Conservation (phyloP, 1,140 invertebrate genomes). For the Drosophila kepulauana region DNA sequence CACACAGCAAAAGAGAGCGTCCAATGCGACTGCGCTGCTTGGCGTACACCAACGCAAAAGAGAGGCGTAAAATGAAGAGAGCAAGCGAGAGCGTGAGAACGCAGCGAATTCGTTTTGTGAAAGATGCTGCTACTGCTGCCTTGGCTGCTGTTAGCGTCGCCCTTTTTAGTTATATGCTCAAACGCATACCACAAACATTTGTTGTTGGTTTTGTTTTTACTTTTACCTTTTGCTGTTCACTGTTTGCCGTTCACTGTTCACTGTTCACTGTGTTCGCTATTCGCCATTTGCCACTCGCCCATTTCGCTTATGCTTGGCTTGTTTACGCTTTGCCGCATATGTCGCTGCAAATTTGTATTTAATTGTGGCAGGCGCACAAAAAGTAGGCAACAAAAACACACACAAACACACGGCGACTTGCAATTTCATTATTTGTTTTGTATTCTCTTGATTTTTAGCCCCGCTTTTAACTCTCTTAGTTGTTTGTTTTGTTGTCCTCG, state of each 20-base stretch:
- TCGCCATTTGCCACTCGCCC: slow-evolving; percentile 4
- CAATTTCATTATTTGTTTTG: slow-evolving; percentile 13
- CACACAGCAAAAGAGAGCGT: slow-evolving; percentile 45
- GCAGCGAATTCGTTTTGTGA: slow-evolving; percentile 27
- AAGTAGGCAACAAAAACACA: slow-evolving; percentile 55
- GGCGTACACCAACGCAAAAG: slow-evolving; percentile 51
- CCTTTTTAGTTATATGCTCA: slow-evolving; percentile 49
- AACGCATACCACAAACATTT: slow-evolving; percentile 40
- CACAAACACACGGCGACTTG: slow-evolving; percentile 8
- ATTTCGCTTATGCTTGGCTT: slow-evolving; percentile 50
- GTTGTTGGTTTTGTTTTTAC: slow-evolving; percentile 48
- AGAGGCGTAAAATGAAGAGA: slow-evolving; percentile 49
- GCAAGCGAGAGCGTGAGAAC: slow-evolving; percentile 19
- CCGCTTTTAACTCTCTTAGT: not conserved
- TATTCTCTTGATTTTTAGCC: not conserved
- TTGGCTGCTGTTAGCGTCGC: slow-evolving; percentile 47
- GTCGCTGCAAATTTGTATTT: slow-evolving; percentile 76
- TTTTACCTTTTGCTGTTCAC: slow-evolving; percentile 28
- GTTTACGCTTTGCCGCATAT: slow-evolving; percentile 81
- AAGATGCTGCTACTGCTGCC: slow-evolving; percentile 16
- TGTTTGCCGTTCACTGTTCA: not conserved
- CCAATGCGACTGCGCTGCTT: slow-evolving; percentile 53
- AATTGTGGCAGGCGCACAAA: slow-evolving; percentile 63
- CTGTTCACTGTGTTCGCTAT: not conserved
- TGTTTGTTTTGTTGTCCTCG: slow-evolving; percentile 19